Evolutionary conservation across 1,140 invertebrate genomes (phyloP), one percentile per base, ranked within the genome.

Genomic region (Bursaphelenchus mucronatus): DNA sequence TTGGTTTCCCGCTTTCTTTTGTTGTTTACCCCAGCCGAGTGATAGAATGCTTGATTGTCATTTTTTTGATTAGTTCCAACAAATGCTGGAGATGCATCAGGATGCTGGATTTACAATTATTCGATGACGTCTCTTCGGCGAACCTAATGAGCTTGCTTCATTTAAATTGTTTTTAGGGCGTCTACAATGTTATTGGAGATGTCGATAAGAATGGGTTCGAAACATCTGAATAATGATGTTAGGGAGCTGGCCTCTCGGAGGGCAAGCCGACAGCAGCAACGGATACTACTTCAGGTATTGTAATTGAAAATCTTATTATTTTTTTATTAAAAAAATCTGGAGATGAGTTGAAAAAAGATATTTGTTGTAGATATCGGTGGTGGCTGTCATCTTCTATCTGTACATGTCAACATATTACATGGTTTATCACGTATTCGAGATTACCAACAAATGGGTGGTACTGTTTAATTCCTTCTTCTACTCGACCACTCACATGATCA

Each of bases 401-500:
- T 79, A 81, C 68, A 80, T 79, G 76, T 70, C 64, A 13, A 75
- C 70, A 21, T 79, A 79, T 61, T 79, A 79, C 46, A 59, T 79
- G 15, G 63, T 76, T 5, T 79, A 79, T 66, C 81, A 79, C 50
- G 64, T 76, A 45, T 64, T 77, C 44, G 47, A 74, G 17, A 65
- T 81, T 49, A 52, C 66, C n/a, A 77, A 76, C 54, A 79, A 74
- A 57, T 76, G 75, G 70, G 70, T 74, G n/a, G 71, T 79, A 40
- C 61, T 79, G 19, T 79, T 79, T 68, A 79, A 79, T 53, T 70
- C 66, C 40, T 81, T 81, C 50, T 79, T 81, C 59, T 79, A 79
- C 54, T 79, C 77, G 17, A 75, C 74, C 39, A 79, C 77, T 19
- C 77, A 79, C 58, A 81, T 81, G 78, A 79, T 79, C 64, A 79